Conservation (phyloP, 2,113 vertebrate genomes). For the Periophthalmodon schlosseri region DNA sequence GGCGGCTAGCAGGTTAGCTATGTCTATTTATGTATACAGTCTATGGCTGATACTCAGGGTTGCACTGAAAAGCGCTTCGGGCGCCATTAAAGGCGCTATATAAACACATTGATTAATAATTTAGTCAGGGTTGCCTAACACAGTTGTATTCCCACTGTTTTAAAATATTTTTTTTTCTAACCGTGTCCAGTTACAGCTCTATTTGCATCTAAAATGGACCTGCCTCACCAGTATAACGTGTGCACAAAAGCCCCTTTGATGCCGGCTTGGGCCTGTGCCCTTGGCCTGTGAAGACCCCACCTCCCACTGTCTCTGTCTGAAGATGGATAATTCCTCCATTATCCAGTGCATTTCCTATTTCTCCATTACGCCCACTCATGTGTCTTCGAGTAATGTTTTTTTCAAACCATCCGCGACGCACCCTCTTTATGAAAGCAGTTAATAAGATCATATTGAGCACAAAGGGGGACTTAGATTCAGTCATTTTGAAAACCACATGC, state of each 20-base stretch:
- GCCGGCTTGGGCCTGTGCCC: slow-evolving; percentile 1
- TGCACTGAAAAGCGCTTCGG: too few species aligned
- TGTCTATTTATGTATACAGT: too few species aligned
- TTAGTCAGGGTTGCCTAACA: too few species aligned
- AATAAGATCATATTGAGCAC: slow-evolving; percentile 39
- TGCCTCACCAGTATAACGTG: neutral
- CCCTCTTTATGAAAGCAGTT: slow-evolving; percentile 41
- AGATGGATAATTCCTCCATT: slow-evolving; percentile 40
- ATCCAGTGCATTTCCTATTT: slow-evolving; percentile 26
- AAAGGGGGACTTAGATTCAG: slow-evolving; percentile 16
- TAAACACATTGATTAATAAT: too few species aligned
- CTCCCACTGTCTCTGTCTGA: slow-evolving; percentile 12
- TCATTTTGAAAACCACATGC: slow-evolving; percentile 26
- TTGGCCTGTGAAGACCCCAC: slow-evolving; percentile 11
- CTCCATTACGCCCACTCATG: slow-evolving; percentile 37
- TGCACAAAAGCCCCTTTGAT: slow-evolving; percentile 4
- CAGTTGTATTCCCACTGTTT: too few species aligned
- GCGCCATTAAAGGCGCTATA: too few species aligned
- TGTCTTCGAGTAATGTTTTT: slow-evolving; percentile 31
- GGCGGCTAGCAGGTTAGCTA: too few species aligned
- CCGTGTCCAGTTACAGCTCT: neutral
- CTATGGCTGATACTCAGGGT: too few species aligned
- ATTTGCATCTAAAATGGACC: neutral
- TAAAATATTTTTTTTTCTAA: neutral
- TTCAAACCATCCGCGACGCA: slow-evolving; percentile 49